phyloP scores from a whole-genome alignment of 1,140 invertebrate genomes.

The Drosophila repletoides region DNA sequence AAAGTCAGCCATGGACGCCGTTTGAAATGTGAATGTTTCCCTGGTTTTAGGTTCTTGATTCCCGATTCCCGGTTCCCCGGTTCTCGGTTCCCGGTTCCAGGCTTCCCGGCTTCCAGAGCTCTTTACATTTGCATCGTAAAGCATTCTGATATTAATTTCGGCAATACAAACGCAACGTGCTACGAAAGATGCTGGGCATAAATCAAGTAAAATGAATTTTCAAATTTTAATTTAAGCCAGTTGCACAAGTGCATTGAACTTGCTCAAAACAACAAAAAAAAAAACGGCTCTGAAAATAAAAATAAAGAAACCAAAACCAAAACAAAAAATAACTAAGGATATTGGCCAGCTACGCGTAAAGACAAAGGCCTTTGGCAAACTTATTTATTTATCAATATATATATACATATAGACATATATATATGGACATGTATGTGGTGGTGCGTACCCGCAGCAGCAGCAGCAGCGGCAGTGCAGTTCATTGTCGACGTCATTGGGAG shows the following conservation, averaged over 20 bases:
- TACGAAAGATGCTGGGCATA: conserved; percentile 37
- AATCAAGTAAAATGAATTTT: conserved; percentile 61
- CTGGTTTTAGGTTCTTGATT: neutral
- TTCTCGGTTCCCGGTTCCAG: neutral
- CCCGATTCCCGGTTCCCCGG: neutral
- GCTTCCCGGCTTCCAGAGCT: conserved; percentile 7
- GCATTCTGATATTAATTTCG: conserved; percentile 44
- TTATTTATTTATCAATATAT: conserved; percentile 80
- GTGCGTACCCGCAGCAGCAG: conserved; percentile 48
- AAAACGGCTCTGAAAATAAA: conserved; percentile 10
- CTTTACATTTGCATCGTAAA: conserved; percentile 53
- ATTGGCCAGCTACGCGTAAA: conserved; percentile 36
- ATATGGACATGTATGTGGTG: too few species aligned
- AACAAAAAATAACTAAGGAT: conserved; percentile 7
- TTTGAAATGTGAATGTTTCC: conserved; percentile 35
- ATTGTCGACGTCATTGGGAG: conserved; percentile 62
- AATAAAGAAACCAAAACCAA: neutral
- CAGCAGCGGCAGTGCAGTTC: conserved; percentile 43
- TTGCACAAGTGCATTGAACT: conserved; percentile 70
- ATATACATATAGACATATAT: too few species aligned
- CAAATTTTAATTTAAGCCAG: conserved; percentile 75
- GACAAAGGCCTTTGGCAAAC: conserved; percentile 74
- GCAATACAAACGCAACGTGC: conserved; percentile 25
- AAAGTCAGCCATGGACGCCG: conserved; percentile 55
- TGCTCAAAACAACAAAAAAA: neutral